phyloP scores from a whole-genome alignment of 2,113 vertebrate species.

The Ameiurus melas region DNA sequence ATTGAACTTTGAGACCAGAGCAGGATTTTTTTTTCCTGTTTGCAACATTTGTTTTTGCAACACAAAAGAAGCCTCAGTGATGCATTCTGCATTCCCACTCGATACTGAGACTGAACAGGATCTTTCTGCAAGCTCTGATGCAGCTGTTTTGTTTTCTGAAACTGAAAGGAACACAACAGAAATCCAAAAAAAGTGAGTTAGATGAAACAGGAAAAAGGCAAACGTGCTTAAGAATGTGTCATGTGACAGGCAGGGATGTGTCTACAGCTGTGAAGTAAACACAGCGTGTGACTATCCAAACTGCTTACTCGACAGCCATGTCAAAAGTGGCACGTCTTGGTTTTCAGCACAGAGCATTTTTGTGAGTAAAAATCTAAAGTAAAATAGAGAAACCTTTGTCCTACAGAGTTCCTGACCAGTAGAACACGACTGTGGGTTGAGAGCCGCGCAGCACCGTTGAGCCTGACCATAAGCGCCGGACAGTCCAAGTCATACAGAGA shows the following conservation, averaged over 20 bases:
- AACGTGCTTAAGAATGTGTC: constrained; percentile 22
- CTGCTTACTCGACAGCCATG: constrained; percentile 23
- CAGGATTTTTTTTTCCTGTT: background rate
- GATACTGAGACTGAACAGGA: too few species aligned
- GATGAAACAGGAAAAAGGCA: background rate
- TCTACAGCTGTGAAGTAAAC: constrained; percentile 11
- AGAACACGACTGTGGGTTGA: background rate
- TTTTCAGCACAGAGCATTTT: constrained; percentile 27
- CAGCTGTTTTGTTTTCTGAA: background rate
- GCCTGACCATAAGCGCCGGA: background rate
- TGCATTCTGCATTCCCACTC: background rate
- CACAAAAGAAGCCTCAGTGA: background rate
- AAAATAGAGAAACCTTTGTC: constrained; percentile 14
- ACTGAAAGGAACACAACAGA: too few species aligned
- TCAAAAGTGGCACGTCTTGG: constrained; percentile 28
- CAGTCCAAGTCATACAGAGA: background rate
- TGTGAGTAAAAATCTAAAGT: background rate
- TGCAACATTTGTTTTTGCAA: background rate
- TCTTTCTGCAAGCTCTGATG: background rate
- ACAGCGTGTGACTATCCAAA: constrained; percentile 13
- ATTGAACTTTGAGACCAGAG: constrained; percentile 24
- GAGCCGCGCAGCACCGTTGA: background rate
- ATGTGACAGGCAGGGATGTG: constrained; percentile 2
- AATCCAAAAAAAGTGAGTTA: background rate
- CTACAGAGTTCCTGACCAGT: constrained; percentile 15